Evolutionary conservation across 2,888 invertebrate genomes (phyloP), one percentile per base, ranked within the genome.

Genomic region (Idaea dimidiata): DNA sequence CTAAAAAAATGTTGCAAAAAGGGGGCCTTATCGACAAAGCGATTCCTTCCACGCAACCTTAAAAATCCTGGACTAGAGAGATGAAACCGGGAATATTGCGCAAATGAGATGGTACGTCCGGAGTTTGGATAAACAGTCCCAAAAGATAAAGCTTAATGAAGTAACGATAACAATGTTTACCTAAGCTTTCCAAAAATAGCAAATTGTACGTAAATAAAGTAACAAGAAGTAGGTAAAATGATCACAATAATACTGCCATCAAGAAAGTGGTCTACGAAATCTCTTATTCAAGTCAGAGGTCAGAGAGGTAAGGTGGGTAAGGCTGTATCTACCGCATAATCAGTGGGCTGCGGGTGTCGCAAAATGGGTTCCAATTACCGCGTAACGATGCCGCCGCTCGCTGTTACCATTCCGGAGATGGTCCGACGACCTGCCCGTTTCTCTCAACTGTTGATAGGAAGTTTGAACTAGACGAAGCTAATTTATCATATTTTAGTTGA

Each of bases 311-410:
- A 69, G 70, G 67, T 73, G 68, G 66, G 66, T 73, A 43, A 66
- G 66, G 66, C 57, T 68, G 65, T 68, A 68, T 68, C 67, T 69
- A 68, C 70, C 69, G 70, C 72, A 70, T 72, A 72, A 72, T 72
- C 71, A 71, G 68, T 62, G 69, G 67, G 66, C 63, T 70, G 70
- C 69, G 71, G 69, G 71, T 69, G 67, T 68, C 67, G 66, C 69
- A 67, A 72, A 72, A 72, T 72, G 68, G 69, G 64, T 68, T 66
- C 73, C 70, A 73, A 74, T 73, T 74, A 74, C 69, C 63, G 66
- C 62, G 68, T 67, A 71, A 66, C 70, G 71, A 70, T 65, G 69
- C 66, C 66, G 68, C 66, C 59, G 63, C 68, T 69, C 59, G 63
- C 68, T 69, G 65, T 69, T 67, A 71, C 72, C 73, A 68, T 69